phyloP scores from a whole-genome alignment of 1,140 invertebrate genomes.

The Delia radicum region DNA sequence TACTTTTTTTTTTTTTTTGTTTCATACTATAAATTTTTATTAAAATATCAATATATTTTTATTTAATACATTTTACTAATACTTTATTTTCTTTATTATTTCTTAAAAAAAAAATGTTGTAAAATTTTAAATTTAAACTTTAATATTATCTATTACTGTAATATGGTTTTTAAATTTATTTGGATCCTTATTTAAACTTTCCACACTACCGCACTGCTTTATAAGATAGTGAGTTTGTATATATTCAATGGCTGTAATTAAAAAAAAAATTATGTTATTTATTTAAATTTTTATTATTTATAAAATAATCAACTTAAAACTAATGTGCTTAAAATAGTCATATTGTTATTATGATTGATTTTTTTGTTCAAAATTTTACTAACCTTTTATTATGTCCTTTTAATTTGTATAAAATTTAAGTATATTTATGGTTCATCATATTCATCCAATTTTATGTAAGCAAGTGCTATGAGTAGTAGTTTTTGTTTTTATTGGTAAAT shows the following conservation, averaged over 20 bases:
- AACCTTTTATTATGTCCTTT: background rate
- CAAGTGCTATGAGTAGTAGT: constrained; percentile 42
- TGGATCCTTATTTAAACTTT: constrained; percentile 13
- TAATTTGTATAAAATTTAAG: background rate
- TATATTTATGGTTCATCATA: constrained; percentile 49
- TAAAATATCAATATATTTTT: background rate
- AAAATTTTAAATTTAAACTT: constrained; percentile 7
- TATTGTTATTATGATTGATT: background rate
- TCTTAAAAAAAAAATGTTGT: background rate
- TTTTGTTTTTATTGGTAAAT: constrained; percentile 11
- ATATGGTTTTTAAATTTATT: constrained; percentile 26
- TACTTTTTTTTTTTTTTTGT: background rate
- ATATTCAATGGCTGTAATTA: constrained; percentile 25
- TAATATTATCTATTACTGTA: constrained; percentile 11
- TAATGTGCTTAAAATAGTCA: background rate
- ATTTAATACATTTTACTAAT: background rate
- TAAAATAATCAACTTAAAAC: background rate
- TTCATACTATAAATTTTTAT: background rate
- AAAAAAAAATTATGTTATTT: background rate
- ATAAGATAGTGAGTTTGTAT: constrained; percentile 28
- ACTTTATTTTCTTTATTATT: too few relatives aligned
- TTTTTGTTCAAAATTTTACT: background rate
- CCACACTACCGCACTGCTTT: constrained; percentile 14
- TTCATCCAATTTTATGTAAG: constrained; percentile 55
- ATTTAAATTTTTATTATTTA: background rate